A percentile compares a stretch with the other conserved stretches of the same genome.
Conservation (phyloP, 2,113 vertebrate genomes). For the Oryzias woworae region DNA sequence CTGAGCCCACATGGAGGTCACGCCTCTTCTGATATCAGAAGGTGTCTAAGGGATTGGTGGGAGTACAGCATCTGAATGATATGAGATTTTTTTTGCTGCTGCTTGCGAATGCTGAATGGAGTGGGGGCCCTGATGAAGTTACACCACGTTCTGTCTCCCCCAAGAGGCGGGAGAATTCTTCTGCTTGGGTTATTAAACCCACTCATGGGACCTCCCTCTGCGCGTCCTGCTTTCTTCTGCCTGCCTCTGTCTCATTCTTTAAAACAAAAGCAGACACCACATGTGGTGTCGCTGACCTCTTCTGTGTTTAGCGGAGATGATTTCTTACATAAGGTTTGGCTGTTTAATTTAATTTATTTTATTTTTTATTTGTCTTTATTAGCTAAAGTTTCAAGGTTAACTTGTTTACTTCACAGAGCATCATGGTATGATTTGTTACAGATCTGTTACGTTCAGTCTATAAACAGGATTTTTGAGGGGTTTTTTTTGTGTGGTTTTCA, state of each 20-base stretch:
- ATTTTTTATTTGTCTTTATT: constrained; percentile 52
- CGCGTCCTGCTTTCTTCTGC: constrained; percentile 22
- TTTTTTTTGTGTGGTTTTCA: no score
- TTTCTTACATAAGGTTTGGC: not conserved
- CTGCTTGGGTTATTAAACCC: constrained; percentile 16
- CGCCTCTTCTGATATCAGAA: constrained; percentile 56
- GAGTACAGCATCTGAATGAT: constrained; percentile 10
- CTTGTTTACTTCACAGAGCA: constrained; percentile 41
- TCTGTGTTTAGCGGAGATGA: constrained; percentile 42
- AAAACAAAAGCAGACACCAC: constrained; percentile 58
- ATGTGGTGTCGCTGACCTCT: constrained; percentile 54
- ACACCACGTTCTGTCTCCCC: constrained; percentile 69
- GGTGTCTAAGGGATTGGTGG: constrained; percentile 41
- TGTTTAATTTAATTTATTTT: constrained; percentile 38
- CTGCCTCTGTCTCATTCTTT: constrained; percentile 36
- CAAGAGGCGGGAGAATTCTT: constrained; percentile 56
- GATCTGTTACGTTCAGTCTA: no score
- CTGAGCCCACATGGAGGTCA: constrained; percentile 39
- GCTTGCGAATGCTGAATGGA: constrained; percentile 5
- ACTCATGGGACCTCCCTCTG: constrained; percentile 38
- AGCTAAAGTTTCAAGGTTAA: constrained; percentile 42
- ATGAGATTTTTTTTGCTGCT: constrained; percentile 16
- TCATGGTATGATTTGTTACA: constrained; percentile 3
- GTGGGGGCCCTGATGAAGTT: constrained; percentile 27
- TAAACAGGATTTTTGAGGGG: no score